phyloP scores from a whole-genome alignment of 2,888 invertebrate species.

The Drosophila prostipennis region DNA sequence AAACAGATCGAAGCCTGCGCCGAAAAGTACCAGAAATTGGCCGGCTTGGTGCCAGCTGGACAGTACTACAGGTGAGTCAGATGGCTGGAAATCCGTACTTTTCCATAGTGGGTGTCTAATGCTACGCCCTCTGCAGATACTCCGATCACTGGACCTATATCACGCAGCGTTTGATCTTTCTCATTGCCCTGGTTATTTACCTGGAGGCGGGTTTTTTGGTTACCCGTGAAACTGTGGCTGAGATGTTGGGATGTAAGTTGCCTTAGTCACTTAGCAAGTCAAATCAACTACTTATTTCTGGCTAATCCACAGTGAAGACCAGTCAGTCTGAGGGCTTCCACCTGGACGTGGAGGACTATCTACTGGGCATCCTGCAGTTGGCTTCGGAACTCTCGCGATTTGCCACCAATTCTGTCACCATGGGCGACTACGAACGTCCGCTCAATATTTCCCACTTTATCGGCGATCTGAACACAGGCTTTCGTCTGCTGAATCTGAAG shows the following conservation, averaged over 20 bases:
- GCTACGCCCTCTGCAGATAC: slow-evolving; percentile 85
- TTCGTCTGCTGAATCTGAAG: slow-evolving; percentile 94
- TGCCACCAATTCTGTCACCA: slow-evolving; percentile 93
- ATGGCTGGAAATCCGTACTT: not conserved
- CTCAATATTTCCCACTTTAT: slow-evolving; percentile 94
- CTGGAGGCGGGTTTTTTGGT: slow-evolving; percentile 91
- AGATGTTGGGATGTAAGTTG: slow-evolving; percentile 90
- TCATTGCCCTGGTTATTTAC: slow-evolving; percentile 91
- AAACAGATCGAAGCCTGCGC: slow-evolving; percentile 88
- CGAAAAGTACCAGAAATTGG: slow-evolving; percentile 87
- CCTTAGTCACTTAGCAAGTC: too few species aligned
- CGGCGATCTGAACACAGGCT: slow-evolving; percentile 94
- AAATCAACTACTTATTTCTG: too few species aligned
- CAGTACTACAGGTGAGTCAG: slow-evolving; percentile 91
- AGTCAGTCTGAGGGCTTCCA: slow-evolving; percentile 91
- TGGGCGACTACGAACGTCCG: slow-evolving; percentile 92
- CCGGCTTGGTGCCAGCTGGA: slow-evolving; percentile 88
- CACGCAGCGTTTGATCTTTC: slow-evolving; percentile 91
- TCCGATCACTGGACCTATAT: slow-evolving; percentile 95
- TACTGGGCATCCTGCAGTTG: slow-evolving; percentile 92
- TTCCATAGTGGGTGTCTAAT: slow-evolving; percentile 31
- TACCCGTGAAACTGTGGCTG: slow-evolving; percentile 90
- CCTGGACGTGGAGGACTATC: slow-evolving; percentile 95
- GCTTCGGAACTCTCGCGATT: slow-evolving; percentile 93
- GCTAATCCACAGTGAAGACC: slow-evolving; percentile 87